Evolutionary conservation across 2,797 vertebrate genomes (phyloP).

Genomic region (Astyanax mexicanus): DNA sequence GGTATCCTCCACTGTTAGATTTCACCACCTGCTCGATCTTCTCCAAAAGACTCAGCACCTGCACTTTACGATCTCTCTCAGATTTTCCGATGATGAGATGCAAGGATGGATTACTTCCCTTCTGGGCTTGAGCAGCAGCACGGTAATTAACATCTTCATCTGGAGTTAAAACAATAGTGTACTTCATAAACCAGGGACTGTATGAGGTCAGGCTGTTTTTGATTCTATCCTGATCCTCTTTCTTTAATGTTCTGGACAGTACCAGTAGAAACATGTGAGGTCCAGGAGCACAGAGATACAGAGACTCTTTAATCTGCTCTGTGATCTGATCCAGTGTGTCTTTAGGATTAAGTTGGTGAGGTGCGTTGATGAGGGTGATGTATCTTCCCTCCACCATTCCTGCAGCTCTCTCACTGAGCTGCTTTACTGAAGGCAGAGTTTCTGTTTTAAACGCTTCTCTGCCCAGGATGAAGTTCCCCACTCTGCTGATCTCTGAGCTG

Average conservation of each 20-base stretch:
- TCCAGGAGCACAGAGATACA: constrained; percentile 9
- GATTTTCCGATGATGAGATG: not conserved
- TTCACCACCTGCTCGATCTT: constrained; percentile 4
- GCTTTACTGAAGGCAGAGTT: not conserved
- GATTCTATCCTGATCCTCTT: not conserved
- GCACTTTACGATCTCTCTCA: not conserved
- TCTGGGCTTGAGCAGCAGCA: not conserved
- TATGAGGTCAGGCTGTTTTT: not conserved
- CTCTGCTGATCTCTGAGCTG: not conserved
- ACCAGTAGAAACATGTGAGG: constrained; percentile 21
- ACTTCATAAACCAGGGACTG: not conserved
- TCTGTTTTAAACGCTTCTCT: not conserved
- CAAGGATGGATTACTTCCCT: not conserved
- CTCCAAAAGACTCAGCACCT: constrained; percentile 7
- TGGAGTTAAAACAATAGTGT: not conserved
- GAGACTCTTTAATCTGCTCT: not conserved
- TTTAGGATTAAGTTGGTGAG: not conserved
- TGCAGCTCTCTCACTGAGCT: not conserved
- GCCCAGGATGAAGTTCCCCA: not conserved
- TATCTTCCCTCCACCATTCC: constrained; percentile 15
- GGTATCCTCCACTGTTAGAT: constrained; percentile 1
- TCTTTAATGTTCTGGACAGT: not conserved
- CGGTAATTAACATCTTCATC: not conserved
- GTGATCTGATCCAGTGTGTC: not conserved
- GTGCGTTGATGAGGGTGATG: constrained; percentile 14